A percentile compares a stretch with the other conserved stretches of the same genome.
phyloP scores from a whole-genome alignment of 2,113 vertebrate species.

The Boleophthalmus pectinirostris region DNA sequence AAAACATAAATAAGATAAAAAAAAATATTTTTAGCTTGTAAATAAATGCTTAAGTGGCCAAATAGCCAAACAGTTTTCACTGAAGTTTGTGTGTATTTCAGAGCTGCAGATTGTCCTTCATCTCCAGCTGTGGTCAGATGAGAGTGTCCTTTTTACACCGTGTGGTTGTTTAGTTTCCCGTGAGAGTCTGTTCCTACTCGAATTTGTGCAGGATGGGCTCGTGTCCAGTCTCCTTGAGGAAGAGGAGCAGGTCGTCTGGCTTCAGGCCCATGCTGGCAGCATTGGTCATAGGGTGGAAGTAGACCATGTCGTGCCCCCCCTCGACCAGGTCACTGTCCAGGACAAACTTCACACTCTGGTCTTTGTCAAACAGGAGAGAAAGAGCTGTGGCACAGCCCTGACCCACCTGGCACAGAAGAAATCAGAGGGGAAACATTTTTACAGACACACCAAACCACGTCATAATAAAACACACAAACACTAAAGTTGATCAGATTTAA shows the following conservation, averaged over 20 bases:
- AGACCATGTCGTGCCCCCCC: constrained; percentile 81
- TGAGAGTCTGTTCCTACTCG: constrained; percentile 40
- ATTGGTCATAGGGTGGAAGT: constrained; percentile 95
- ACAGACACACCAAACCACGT: neutral
- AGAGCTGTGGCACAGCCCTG: constrained; percentile 88
- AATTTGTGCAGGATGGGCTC: constrained; percentile 80
- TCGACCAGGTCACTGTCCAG: constrained; percentile 85
- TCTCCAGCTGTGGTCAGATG: neutral
- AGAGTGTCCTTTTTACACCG: neutral
- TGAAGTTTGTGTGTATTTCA: neutral
- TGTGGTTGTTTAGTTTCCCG: neutral
- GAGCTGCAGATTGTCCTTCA: neutral
- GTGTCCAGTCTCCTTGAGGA: constrained; percentile 87
- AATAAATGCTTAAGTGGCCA: neutral
- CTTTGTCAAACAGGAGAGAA: constrained; percentile 86
- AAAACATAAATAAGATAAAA: neutral
- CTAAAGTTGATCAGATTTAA: too few relatives aligned
- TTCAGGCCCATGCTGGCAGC: constrained; percentile 86
- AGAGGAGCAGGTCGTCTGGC: constrained; percentile 84
- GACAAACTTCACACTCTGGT: constrained; percentile 81
- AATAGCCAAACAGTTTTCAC: neutral
- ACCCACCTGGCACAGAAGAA: constrained; percentile 68
- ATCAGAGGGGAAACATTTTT: neutral
- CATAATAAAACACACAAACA: neutral
- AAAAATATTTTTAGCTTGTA: neutral